Evolutionary conservation across 2,797 vertebrate genomes (phyloP).

Genomic region (Sciurus vulgaris): DNA sequence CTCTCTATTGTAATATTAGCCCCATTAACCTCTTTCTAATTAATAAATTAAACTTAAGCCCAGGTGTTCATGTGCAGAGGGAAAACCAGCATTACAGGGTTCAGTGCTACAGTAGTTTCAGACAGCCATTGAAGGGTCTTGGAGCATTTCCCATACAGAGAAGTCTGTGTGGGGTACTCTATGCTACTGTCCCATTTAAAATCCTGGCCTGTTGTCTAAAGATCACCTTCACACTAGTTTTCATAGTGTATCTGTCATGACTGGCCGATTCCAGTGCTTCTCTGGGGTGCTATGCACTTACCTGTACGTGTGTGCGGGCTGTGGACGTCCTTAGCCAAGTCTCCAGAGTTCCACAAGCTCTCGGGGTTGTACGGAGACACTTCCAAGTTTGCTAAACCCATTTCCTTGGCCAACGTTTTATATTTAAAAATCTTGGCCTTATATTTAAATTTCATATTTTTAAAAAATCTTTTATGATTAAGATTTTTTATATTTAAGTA

Average conservation of each 20-base stretch:
- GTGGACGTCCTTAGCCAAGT: too few relatives aligned
- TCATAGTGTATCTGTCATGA: background rate
- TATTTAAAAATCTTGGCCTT: background rate
- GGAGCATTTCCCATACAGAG: background rate
- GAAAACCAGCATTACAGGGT: background rate
- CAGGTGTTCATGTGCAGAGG: too few relatives aligned
- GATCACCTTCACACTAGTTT: accelerated
- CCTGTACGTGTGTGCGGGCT: accelerated
- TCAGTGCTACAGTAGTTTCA: background rate
- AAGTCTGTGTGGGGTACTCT: too few relatives aligned
- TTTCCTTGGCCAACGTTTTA: too few relatives aligned
- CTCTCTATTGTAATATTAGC: background rate
- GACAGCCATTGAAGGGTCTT: background rate
- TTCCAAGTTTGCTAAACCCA: background rate
- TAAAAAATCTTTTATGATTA: too few relatives aligned
- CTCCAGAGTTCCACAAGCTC: accelerated
- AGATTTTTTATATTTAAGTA: too few relatives aligned
- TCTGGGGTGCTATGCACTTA: accelerated
- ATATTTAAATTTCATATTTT: too few relatives aligned
- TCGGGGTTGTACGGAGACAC: accelerated
- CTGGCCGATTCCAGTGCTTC: background rate
- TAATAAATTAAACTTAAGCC: background rate
- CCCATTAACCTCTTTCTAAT: background rate
- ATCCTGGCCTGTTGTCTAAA: accelerated
- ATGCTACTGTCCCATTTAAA: background rate